Evolutionary conservation across 37 sponge, comb jelly and placozoan species (phyloP).

Genomic region (Amphimedon queenslandica): DNA sequence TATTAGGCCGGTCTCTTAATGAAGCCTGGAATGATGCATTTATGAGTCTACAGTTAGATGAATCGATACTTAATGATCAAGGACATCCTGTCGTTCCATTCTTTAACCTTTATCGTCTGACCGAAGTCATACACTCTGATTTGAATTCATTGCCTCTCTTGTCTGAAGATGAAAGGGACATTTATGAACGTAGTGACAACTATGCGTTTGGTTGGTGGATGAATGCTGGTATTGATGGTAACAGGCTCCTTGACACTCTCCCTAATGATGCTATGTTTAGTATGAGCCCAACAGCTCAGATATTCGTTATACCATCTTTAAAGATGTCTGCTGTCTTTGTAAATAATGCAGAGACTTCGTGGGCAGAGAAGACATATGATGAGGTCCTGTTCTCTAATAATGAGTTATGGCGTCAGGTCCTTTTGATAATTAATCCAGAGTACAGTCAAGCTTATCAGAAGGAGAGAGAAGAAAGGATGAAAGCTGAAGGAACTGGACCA

Average conservation of each 20-base stretch:
- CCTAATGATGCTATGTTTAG: constrained; percentile 28
- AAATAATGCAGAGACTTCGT: background rate
- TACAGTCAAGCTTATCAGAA: too few relatives aligned
- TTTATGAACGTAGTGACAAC: background rate
- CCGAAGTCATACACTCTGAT: background rate
- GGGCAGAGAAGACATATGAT: background rate
- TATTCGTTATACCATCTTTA: constrained; percentile 32
- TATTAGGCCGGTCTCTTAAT: constrained; percentile 10
- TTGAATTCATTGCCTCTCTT: background rate
- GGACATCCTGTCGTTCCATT: constrained; percentile 5
- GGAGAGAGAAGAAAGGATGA: too few relatives aligned
- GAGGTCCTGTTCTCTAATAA: background rate
- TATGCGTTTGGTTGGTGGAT: constrained; percentile 64
- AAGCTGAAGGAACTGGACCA: too few relatives aligned
- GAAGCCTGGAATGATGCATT: constrained; percentile 64
- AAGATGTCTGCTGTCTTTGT: constrained; percentile 10
- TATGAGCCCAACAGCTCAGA: constrained; percentile 22
- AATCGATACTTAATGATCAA: background rate
- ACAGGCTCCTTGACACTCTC: constrained; percentile 23
- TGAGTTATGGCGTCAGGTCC: background rate
- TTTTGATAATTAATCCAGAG: background rate
- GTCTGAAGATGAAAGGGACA: background rate
- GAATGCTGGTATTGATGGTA: constrained; percentile 18
- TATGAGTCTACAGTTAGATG: constrained; percentile 22
- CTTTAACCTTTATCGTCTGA: constrained; percentile 12